Percentiles rank a stretch among this genome's conserved stretches.
These are phyloP conservation scores for Bellardia pandia DNA, from an alignment of 2,888 invertebrate genomes.

Conservation along the genomic window DNA sequence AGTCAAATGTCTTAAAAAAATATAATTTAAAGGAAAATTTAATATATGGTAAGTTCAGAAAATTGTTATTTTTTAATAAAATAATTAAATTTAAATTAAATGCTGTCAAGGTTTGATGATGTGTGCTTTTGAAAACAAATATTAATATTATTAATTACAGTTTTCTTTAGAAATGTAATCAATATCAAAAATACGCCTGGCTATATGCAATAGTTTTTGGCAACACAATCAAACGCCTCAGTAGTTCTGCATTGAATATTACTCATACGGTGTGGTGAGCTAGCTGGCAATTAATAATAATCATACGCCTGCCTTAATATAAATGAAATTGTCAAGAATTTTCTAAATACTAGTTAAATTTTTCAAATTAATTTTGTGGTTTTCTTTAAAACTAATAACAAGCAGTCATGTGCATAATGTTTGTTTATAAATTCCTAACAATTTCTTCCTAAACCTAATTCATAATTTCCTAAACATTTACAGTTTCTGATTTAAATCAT, in stretches of 20 bases:
- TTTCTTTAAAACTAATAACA: neutral
- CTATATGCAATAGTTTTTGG: neutral
- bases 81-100: too few species aligned
- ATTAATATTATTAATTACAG: neutral
- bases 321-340: neutral
- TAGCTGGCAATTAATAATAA: neutral
- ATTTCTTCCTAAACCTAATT: neutral
- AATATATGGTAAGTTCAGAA: neutral
- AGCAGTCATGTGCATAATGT: too few species aligned
- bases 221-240: neutral
- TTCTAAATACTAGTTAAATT: neutral
- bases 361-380: neutral
- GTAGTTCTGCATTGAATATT: neutral
- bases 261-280: neutral
- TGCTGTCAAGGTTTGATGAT: too few species aligned
- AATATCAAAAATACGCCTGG: conserved; percentile 20
- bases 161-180: neutral
- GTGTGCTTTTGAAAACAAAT: neutral
- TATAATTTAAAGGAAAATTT: neutral
- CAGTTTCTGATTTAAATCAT: neutral
- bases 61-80: too few species aligned
- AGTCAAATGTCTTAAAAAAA: neutral
- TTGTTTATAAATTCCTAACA: neutral
- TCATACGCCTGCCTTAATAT: neutral
- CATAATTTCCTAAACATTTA: too few species aligned